These are phyloP conservation scores for Todus mexicanus DNA, from an alignment of 2,797 vertebrate species.

Conservation along the genomic window DNA sequence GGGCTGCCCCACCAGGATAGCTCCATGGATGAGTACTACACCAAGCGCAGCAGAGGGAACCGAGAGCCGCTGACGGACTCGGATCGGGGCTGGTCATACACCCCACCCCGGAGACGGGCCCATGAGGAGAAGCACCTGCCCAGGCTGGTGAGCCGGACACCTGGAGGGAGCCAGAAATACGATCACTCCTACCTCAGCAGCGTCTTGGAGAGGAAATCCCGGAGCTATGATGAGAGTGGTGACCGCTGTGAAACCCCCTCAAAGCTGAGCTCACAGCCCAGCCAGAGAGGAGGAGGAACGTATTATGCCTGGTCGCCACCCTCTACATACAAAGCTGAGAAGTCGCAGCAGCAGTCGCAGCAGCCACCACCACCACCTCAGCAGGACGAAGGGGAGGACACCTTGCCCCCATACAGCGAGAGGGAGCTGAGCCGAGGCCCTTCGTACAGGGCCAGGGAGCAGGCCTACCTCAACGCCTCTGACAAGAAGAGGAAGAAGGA, in stretches of 20 bases:
- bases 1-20: slow-evolving; percentile 70
- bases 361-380: slow-evolving; percentile 64
- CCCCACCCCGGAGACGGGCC: slow-evolving; percentile 76
- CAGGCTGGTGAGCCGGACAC: slow-evolving; percentile 83
- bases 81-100: slow-evolving; percentile 75
- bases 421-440: slow-evolving; percentile 80
- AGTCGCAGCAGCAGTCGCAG: slow-evolving; percentile 19
- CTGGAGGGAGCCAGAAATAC: slow-evolving; percentile 77
- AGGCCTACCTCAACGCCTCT: slow-evolving; percentile 74
- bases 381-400: slow-evolving; percentile 82
- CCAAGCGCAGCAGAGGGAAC: slow-evolving; percentile 60
- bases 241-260: slow-evolving; percentile 85
- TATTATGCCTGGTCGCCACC: slow-evolving; percentile 78
- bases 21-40: slow-evolving; percentile 75
- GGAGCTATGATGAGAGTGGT: slow-evolving; percentile 77
- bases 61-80: slow-evolving; percentile 67
- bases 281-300: slow-evolving; percentile 71
- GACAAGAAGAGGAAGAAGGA: slow-evolving; percentile 89
- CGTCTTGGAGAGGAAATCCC: slow-evolving; percentile 85
- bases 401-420: slow-evolving; percentile 93
- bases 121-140: slow-evolving; percentile 81
- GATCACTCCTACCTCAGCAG: slow-evolving; percentile 85
- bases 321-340: slow-evolving; percentile 66
- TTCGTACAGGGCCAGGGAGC: slow-evolving; percentile 82
- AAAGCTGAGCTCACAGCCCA: slow-evolving; percentile 83